Percentiles rank a stretch among this genome's conserved stretches.
Conservation (phyloP, 2,888 invertebrate species). For the Pyrocoelia pectoralis region DNA sequence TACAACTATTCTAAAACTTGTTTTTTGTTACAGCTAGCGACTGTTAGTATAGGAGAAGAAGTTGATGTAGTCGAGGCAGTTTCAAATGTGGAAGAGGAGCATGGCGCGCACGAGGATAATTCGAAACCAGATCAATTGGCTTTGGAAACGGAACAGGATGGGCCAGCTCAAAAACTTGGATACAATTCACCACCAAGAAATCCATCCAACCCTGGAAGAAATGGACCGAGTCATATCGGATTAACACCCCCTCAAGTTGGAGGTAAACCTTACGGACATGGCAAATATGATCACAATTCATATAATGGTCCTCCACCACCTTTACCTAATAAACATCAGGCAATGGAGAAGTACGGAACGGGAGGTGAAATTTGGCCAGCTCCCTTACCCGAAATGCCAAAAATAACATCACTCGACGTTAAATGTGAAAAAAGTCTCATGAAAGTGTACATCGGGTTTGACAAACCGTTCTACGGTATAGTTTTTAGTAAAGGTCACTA, state of each 20-base stretch:
- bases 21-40: conserved; percentile 49
- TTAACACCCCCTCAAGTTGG: conserved; percentile 45
- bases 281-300: conserved; percentile 61
- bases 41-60: conserved; percentile 61
- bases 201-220: conserved; percentile 60
- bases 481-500: conserved; percentile 95
- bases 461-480: conserved; percentile 94
- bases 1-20: neutral
- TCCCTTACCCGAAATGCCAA: conserved; percentile 89
- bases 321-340: conserved; percentile 49
- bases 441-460: conserved; percentile 94
- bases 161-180: conserved; percentile 60
- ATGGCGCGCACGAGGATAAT: conserved; percentile 64
- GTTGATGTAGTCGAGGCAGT: conserved; percentile 72
- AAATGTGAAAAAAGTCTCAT: conserved; percentile 94
- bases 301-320: conserved; percentile 79
- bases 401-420: conserved; percentile 90
- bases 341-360: conserved; percentile 58
- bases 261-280: conserved; percentile 63
- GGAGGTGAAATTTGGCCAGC: conserved; percentile 85
- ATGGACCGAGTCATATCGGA: conserved; percentile 55
- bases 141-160: conserved; percentile 71
- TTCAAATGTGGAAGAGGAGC: conserved; percentile 64
- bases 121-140: conserved; percentile 76
- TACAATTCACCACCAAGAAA: conserved; percentile 59